These are phyloP conservation scores for Nylanderia fulva DNA, from an alignment of 1,140 invertebrate genomes.

Conservation along the genomic window DNA sequence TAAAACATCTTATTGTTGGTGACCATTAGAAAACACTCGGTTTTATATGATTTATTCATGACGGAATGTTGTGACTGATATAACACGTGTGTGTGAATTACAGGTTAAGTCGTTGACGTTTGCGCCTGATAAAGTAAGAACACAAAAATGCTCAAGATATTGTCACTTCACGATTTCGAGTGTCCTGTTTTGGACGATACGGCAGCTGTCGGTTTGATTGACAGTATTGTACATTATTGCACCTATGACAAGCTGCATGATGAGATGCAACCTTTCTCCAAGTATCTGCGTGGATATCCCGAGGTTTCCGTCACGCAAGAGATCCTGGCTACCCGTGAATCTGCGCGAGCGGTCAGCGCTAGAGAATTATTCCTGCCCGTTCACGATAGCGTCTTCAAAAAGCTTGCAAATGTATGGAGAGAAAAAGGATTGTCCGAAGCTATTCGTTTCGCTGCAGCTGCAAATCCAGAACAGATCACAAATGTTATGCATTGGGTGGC, in stretches of 20 bases:
- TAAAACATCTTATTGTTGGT: background rate
- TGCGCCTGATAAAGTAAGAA: background rate
- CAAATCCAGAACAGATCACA: conserved; percentile 81
- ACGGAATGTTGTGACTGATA: background rate
- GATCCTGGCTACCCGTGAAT: conserved; percentile 82
- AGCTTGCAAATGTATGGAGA: conserved; percentile 82
- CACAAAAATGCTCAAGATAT: conserved; percentile 78
- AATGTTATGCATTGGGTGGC: conserved; percentile 79
- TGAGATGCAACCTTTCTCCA: conserved; percentile 78
- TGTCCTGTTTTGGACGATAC: conserved; percentile 71
- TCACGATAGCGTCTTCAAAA: conserved; percentile 84
- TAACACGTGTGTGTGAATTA: background rate
- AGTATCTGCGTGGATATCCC: conserved; percentile 79
- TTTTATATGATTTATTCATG: background rate
- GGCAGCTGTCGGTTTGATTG: conserved; percentile 74
- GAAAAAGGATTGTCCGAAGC: conserved; percentile 88
- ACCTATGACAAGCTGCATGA: conserved; percentile 75
- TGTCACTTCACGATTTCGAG: conserved; percentile 79
- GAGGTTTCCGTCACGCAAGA: conserved; percentile 80
- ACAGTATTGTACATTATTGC: conserved; percentile 70
- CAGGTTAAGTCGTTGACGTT: conserved; percentile 61
- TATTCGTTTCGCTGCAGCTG: conserved; percentile 84
- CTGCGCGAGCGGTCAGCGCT: conserved; percentile 78
- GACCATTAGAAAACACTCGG: background rate
- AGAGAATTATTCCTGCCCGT: conserved; percentile 84